A percentile compares a stretch with the other conserved stretches of the same genome.
Evolutionary conservation across 2,797 vertebrate genomes (phyloP).

Genomic region (Hoplostethus atlanticus): DNA sequence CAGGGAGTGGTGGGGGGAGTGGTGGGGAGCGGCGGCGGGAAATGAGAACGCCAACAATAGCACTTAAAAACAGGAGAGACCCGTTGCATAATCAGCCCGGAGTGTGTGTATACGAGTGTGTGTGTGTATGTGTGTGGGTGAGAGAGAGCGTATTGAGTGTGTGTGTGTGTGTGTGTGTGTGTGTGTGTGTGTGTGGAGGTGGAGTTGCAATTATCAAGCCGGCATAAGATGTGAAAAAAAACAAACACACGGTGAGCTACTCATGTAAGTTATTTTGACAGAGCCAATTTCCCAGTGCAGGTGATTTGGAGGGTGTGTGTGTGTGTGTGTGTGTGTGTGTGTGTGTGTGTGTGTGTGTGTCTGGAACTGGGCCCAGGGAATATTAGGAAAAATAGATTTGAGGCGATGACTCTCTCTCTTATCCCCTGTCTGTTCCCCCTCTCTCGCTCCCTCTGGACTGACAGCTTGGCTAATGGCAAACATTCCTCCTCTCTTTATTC

Average conservation of each 20-base stretch:
- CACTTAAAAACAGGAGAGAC: slow-evolving; percentile 60
- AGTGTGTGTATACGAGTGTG: slow-evolving; percentile 13
- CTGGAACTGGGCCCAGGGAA: slow-evolving; percentile 16
- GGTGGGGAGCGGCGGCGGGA: slow-evolving; percentile 12
- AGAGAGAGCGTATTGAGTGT: slow-evolving; percentile 13
- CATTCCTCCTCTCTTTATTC: slow-evolving; percentile 65
- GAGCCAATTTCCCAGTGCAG: slow-evolving; percentile 26
- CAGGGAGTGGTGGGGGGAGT: slow-evolving; percentile 11
- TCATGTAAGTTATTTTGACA: slow-evolving; percentile 44
- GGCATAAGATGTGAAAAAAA: slow-evolving; percentile 18
- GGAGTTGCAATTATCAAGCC: slow-evolving; percentile 62
- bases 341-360: slow-evolving; percentile 23
- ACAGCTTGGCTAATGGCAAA: slow-evolving; percentile 68
- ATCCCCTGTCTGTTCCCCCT: slow-evolving; percentile 15
- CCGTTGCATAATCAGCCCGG: slow-evolving; percentile 57
- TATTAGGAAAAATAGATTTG: slow-evolving; percentile 29
- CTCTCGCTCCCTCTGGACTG: slow-evolving; percentile 50
- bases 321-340: slow-evolving; percentile 31
- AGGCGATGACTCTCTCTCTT: background rate
- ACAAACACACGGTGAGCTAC: slow-evolving; percentile 31
- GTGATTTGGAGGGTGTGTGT: slow-evolving; percentile 22
- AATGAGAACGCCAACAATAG: slow-evolving; percentile 47
- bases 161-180: slow-evolving; percentile 2
- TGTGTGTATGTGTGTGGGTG: slow-evolving; percentile 17
- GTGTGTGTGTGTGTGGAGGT: slow-evolving; percentile 18